Evolutionary conservation across 2,113 vertebrate genomes (phyloP).

Genomic region (Sinocyclocheilus maitianheensis): DNA sequence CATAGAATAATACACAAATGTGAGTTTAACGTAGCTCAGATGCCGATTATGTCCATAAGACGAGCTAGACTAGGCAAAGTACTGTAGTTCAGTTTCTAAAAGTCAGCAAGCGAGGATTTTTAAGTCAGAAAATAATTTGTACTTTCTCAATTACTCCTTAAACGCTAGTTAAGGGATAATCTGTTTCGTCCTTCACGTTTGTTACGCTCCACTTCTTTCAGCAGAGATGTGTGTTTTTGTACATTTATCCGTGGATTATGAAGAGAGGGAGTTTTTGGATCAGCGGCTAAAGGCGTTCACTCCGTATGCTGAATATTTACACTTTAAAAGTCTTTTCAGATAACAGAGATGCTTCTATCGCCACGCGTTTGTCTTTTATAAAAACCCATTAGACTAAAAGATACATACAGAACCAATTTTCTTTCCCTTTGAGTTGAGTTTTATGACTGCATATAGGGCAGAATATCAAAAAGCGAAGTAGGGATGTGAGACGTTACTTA

Average conservation of each 20-base stretch:
- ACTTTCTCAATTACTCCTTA: slow-evolving; percentile 54
- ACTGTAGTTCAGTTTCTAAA: slow-evolving; percentile 50
- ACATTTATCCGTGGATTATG: not conserved
- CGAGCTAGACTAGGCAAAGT: slow-evolving; percentile 51
- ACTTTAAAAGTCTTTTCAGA: not conserved
- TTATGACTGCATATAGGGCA: not conserved
- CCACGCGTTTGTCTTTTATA: not conserved
- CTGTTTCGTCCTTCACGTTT: slow-evolving; percentile 13
- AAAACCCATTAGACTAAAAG: not conserved
- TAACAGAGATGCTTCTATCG: slow-evolving; percentile 13
- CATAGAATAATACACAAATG: slow-evolving; percentile 53
- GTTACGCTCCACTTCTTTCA: slow-evolving; percentile 16
- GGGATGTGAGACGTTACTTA: not conserved
- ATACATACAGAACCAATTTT: not conserved
- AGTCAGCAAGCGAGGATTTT: slow-evolving; percentile 39
- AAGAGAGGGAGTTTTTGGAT: slow-evolving; percentile 21
- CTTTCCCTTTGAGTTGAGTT: not conserved
- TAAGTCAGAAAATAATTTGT: slow-evolving; percentile 50
- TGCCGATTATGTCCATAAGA: slow-evolving; percentile 54
- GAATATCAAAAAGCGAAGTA: not conserved
- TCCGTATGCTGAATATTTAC: not conserved
- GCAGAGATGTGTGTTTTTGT: slow-evolving; percentile 11
- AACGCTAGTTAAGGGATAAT: slow-evolving; percentile 35
- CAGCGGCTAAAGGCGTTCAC: slow-evolving; percentile 8
- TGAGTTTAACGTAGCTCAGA: slow-evolving; percentile 51